phyloP scores from a whole-genome alignment of 1,140 invertebrate species.

The Drosophila pallidifrons region DNA sequence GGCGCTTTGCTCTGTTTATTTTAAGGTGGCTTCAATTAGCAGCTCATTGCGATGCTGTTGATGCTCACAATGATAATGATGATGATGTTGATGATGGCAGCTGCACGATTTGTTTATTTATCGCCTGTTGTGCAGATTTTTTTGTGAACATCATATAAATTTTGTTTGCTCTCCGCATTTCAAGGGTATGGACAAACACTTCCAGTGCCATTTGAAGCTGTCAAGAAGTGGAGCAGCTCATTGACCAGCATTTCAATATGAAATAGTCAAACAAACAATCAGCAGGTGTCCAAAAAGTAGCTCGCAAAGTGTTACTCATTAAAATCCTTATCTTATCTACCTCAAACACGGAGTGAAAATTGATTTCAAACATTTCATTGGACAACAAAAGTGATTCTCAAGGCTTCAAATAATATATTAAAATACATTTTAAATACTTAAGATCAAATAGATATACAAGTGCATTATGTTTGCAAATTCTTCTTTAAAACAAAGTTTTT shows the following conservation, averaged over 20 bases:
- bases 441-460: no score
- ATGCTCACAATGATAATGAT: not conserved
- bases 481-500: no score
- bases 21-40: conserved; percentile 81
- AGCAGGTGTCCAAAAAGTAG: not conserved
- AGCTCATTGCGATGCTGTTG: conserved; percentile 45
- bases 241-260: conserved; percentile 4
- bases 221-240: conserved; percentile 50
- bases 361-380: no score
- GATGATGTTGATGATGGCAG: conserved; percentile 15
- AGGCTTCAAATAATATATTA: no score
- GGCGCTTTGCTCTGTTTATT: conserved; percentile 76
- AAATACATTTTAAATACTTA: no score
- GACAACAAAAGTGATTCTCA: no score
- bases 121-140: conserved; percentile 60
- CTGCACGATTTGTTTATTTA: conserved; percentile 59
- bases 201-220: conserved; percentile 34
- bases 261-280: not conserved
- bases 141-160: not conserved
- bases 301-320: not conserved
- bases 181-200: conserved; percentile 35
- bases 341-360: not conserved
- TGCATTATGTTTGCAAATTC: no score
- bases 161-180: conserved; percentile 15
- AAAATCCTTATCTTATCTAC: not conserved